Conservation (phyloP, 2,113 vertebrate genomes). For the Microcebus ravelobensis region DNA sequence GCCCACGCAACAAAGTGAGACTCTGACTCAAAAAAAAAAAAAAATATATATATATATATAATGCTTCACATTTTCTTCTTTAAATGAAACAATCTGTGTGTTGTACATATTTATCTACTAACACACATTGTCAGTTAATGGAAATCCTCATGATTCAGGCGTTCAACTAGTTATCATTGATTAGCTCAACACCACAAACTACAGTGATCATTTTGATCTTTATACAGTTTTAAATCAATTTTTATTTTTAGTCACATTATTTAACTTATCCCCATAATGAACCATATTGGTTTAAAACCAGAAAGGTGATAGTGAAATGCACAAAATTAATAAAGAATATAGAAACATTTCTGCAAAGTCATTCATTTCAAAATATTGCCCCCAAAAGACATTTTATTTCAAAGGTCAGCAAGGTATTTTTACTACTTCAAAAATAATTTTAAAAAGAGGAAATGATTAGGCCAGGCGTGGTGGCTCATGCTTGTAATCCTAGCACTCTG, state of each 20-base stretch:
- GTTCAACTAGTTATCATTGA: not conserved
- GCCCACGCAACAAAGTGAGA: too few relatives aligned
- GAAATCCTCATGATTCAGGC: not conserved
- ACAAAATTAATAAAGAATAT: not conserved
- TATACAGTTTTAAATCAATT: not conserved
- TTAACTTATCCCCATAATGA: not conserved
- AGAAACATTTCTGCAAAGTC: constrained; percentile 8
- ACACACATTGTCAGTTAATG: not conserved
- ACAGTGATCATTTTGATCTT: not conserved
- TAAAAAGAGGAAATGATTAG: not conserved
- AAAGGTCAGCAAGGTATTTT: constrained; percentile 5
- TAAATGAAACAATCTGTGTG: not conserved
- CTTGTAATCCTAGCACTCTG: too few relatives aligned
- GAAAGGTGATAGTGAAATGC: not conserved
- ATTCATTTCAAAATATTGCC: not conserved
- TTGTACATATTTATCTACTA: not conserved
- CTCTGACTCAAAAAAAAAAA: too few relatives aligned
- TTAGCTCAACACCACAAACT: not conserved
- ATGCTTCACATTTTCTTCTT: not conserved
- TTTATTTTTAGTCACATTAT: not conserved
- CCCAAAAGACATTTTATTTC: not conserved
- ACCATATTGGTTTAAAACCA: not conserved
- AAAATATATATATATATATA: not conserved
- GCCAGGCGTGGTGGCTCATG: too few relatives aligned
- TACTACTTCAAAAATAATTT: constrained; percentile 16